These are phyloP conservation scores for Gadus chalcogrammus DNA, from an alignment of 2,113 vertebrate genomes.

Conservation along the genomic window DNA sequence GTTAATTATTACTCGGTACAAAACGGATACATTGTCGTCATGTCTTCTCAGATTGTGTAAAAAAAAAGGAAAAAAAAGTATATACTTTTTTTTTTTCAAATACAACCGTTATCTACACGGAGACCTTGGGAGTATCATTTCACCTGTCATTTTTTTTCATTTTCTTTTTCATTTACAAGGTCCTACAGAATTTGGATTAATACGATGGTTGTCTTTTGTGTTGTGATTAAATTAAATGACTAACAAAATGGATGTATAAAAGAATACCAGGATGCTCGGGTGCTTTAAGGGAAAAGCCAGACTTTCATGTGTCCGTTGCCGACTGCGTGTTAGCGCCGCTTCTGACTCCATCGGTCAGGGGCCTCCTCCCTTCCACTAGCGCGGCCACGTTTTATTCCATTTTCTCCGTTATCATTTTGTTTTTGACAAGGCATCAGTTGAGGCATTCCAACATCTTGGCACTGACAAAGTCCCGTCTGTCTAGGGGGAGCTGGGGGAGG, in stretches of 20 bases:
- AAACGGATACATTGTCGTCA: conserved; percentile 18
- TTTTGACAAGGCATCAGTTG: conserved; percentile 61
- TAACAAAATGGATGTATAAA: neutral
- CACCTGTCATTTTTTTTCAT: too few relatives aligned
- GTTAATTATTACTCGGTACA: conserved; percentile 38
- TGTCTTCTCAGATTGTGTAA: conserved; percentile 2
- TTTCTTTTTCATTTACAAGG: too few relatives aligned
- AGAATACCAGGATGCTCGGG: neutral
- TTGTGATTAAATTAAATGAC: too few relatives aligned
- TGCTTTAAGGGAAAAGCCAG: neutral
- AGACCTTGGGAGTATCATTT: too few relatives aligned
- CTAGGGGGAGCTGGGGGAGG: conserved; percentile 11
- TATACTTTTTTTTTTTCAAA: neutral
- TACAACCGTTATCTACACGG: too few relatives aligned
- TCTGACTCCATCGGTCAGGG: conserved; percentile 13
- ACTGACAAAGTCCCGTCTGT: conserved; percentile 52
- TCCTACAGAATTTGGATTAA: too few relatives aligned
- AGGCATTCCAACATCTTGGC: conserved; percentile 68
- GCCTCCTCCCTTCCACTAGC: conserved; percentile 46
- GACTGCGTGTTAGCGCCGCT: neutral
- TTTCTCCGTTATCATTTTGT: conserved; percentile 8
- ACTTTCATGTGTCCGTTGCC: conserved; percentile 2
- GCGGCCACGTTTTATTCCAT: conserved; percentile 16
- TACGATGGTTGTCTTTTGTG: too few relatives aligned
- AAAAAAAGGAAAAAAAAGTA: conserved; percentile 19